Evolutionary conservation across 92 coral and sea anemone species (phyloP).

Genomic region (Desmophyllum pertusum): DNA sequence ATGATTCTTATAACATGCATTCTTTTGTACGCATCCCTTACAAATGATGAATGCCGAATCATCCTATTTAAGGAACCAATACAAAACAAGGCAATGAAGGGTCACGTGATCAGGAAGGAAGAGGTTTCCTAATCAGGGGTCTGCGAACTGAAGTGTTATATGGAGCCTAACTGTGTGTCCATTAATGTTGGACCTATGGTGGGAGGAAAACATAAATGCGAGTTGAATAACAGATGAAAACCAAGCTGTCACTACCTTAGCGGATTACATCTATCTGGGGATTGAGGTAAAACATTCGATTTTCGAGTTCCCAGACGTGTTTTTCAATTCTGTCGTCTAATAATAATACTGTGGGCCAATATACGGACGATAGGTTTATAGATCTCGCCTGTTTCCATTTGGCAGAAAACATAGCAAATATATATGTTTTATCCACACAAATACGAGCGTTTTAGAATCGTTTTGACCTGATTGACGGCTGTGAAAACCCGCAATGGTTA

Average conservation of each 20-base stretch:
- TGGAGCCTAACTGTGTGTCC: slow-evolving; percentile 1
- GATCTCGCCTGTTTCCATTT: too few species aligned
- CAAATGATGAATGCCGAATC: neutral
- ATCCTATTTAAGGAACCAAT: neutral
- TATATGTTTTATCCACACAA: too few species aligned
- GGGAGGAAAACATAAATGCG: neutral
- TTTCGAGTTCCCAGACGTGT: too few species aligned
- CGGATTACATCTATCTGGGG: neutral
- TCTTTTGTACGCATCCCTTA: too few species aligned
- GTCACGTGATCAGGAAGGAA: neutral
- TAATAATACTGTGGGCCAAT: too few species aligned
- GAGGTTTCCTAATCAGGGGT: neutral
- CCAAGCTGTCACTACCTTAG: neutral
- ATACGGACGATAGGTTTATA: too few species aligned
- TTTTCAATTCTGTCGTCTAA: too few species aligned
- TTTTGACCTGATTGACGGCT: too few species aligned
- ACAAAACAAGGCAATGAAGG: neutral
- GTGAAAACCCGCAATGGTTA: too few species aligned
- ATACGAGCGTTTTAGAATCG: too few species aligned
- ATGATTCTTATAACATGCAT: too few species aligned
- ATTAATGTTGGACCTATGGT: neutral
- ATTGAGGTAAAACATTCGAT: slow-evolving; percentile 11
- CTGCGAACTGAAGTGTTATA: neutral
- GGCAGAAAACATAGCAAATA: too few species aligned
- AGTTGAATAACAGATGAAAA: slow-evolving; percentile 18